Evolutionary conservation across 1,140 invertebrate species (phyloP).

Genomic region (Cyrtorhinus lividipennis): DNA sequence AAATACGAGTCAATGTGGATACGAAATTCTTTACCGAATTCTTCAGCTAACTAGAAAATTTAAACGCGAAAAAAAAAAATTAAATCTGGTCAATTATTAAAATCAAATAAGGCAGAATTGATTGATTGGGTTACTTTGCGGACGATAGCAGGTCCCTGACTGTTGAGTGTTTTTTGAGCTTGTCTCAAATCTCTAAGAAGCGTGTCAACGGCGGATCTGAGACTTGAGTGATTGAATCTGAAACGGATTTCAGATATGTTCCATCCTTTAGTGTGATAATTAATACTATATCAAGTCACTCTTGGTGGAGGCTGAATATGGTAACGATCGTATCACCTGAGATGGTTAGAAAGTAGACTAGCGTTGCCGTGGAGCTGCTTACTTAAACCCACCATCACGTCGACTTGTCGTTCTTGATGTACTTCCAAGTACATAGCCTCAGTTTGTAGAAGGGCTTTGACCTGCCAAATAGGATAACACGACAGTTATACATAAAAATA

Average conservation of each 20-base stretch:
- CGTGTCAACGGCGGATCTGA: slow-evolving; percentile 46
- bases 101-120: no score
- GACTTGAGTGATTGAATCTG: slow-evolving; percentile 53
- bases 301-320: no score
- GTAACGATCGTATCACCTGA: no score
- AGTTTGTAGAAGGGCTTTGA: slow-evolving; percentile 24
- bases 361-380: slow-evolving; percentile 39
- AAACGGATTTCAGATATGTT: no score
- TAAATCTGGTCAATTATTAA: not conserved
- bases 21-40: slow-evolving; percentile 45
- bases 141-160: slow-evolving; percentile 47
- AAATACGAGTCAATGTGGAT: slow-evolving; percentile 48
- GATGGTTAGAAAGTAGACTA: slow-evolving; percentile 36
- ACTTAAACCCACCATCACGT: slow-evolving; percentile 38
- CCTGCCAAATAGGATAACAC: no score
- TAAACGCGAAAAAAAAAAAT: not conserved
- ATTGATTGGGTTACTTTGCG: slow-evolving; percentile 45
- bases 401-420: slow-evolving; percentile 25
- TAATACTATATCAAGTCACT: no score
- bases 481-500: no score
- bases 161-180: slow-evolving; percentile 50
- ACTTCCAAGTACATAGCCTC: slow-evolving; percentile 26
- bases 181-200: slow-evolving; percentile 48
- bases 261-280: no score
- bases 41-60: slow-evolving; percentile 41